These are phyloP conservation scores for Drosophila pachea DNA, from an alignment of 1,140 invertebrate genomes.

Conservation along the genomic window DNA sequence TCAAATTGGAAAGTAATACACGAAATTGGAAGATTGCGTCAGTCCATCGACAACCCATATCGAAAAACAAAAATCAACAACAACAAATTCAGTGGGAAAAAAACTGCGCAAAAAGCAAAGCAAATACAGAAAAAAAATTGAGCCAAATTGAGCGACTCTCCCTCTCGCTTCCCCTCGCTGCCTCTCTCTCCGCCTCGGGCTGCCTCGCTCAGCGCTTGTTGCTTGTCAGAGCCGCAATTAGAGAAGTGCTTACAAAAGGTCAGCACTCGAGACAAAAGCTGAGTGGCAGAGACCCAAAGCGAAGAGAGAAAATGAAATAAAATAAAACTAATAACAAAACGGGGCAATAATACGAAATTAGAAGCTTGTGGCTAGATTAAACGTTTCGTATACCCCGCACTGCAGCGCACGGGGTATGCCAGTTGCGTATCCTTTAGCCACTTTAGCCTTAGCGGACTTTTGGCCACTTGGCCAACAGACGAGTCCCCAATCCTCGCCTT, in stretches of 20 bases:
- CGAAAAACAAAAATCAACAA: constrained; percentile 23
- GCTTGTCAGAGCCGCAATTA: constrained; percentile 57
- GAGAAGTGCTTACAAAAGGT: constrained; percentile 71
- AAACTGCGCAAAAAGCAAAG: constrained; percentile 51
- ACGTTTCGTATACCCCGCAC: constrained; percentile 46
- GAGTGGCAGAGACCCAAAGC: constrained; percentile 31
- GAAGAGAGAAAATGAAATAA: constrained; percentile 22
- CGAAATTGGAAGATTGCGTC: constrained; percentile 61
- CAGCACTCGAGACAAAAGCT: constrained; percentile 56
- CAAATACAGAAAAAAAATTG: constrained; percentile 46
- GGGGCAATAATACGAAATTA: constrained; percentile 70
- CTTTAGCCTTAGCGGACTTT: constrained; percentile 31
- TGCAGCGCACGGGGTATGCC: constrained; percentile 5
- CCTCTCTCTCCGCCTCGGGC: not conserved
- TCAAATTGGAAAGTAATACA: constrained; percentile 48
- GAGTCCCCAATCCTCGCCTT: constrained; percentile 38
- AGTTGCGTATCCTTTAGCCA: not conserved
- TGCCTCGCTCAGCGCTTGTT: constrained; percentile 20
- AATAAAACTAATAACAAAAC: constrained; percentile 56
- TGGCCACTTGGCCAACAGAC: constrained; percentile 37
- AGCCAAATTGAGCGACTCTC: constrained; percentile 50
- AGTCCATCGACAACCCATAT: constrained; percentile 50
- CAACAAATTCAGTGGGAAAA: constrained; percentile 42
- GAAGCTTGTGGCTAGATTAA: constrained; percentile 71
- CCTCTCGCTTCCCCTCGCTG: constrained; percentile 25